phyloP scores from a whole-genome alignment of 2,113 vertebrate species.

The Telmatochromis brichardi region DNA sequence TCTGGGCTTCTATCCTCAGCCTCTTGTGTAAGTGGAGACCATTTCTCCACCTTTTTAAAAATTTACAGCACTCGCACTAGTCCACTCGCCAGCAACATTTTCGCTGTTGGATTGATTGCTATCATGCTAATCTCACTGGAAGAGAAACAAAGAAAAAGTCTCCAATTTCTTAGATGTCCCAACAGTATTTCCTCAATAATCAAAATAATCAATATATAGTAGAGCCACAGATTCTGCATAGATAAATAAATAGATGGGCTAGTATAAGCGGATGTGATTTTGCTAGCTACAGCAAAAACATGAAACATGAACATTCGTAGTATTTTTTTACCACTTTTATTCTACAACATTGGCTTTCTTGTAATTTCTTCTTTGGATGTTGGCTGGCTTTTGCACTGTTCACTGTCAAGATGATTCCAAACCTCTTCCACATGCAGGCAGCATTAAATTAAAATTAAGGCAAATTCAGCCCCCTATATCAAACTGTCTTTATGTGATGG shows the following conservation, averaged over 20 bases:
- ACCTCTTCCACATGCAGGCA: neutral
- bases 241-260: neutral
- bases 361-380: neutral
- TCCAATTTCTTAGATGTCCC: neutral
- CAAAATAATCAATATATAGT: neutral
- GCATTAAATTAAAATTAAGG: neutral
- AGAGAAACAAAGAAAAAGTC: neutral
- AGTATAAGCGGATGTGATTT: neutral
- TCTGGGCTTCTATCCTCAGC: neutral
- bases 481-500: neutral
- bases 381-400: neutral
- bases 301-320: neutral
- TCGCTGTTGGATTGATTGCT: accelerated
- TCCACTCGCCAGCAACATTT: neutral
- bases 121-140: neutral
- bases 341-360: neutral
- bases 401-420: neutral
- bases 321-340: neutral
- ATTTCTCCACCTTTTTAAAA: neutral
- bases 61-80: neutral
- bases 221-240: neutral
- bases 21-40: neutral
- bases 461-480: neutral
- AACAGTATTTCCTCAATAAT: neutral
- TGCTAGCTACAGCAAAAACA: neutral